Evolutionary conservation across 2,113 vertebrate genomes (phyloP), one percentile per base, ranked within the genome.

Genomic region (Crotalus tigris): DNA sequence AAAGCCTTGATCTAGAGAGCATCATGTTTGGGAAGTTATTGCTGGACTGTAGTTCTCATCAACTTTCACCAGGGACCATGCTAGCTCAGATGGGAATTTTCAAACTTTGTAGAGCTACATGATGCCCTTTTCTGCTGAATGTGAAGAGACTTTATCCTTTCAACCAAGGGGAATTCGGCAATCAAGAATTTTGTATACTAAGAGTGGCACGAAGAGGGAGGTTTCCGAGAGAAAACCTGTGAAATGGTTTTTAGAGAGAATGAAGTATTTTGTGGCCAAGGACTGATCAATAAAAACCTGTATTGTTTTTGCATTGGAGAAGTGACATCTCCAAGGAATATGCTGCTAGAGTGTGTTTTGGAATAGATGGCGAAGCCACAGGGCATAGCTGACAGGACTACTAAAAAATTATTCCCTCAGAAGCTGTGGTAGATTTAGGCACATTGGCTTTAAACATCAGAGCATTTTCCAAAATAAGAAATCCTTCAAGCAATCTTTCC

Each of bases 341-440:
- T 54, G 51, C 21, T 81, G 33, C 12, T 54, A 55, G 9, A 29
- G 39, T 51, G 54, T 59, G 24, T 24, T 29, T 29, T 59, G 81
- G 81, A 87, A 59, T 59, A 23, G 39, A 44, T 11, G 46, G 39
- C 11, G 19, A 46, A 91, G 85, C 85, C 21, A 59, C 13, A 87
- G 10, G 17, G 61, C 49, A 29, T n/a, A 90, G 55, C 8, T 85
- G 59, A 58, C 13, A 53, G 17, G 69, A 51, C 13, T 85, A 90
- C 75, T 49, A 49, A 90, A 89, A 85, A 93, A 85, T 44, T 93
- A 53, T 44, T 90, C n/a, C 55, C 57, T 93, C 92, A 61, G 85
- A 90, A n/a, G 88, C n/a, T 10, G 46, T 86, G 46, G 46, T 51
- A 61, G 85, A 64, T 93, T 90, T 93, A 87, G 75, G 61, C 81